Base-by-base conservation (phyloP, 2,888 invertebrate species). In the Meandrusa payeni region DNA sequence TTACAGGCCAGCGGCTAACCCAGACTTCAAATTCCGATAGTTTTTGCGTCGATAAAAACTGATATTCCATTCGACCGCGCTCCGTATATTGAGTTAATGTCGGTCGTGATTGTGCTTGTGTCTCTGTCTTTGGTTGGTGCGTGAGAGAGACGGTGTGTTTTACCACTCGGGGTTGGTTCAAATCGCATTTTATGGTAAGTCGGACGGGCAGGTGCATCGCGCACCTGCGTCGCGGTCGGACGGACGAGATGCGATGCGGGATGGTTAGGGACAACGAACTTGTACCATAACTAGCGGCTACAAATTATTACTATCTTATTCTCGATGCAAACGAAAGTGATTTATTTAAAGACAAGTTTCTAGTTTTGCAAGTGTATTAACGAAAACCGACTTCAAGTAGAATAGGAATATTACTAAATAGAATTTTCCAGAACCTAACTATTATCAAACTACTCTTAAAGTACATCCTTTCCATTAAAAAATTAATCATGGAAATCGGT, bases 101-200 rank as follows among this genome's bases (percentile, higher is more conserved):
- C 72, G 75, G 81, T 74, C 76, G 85, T 80, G 86, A 87, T 85
- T 85, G 79, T 77, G 64, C 58, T 41, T 54, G 59, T 56, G 55
- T 81, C 80, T 64, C 67, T 64, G 59, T 79, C 67, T 52, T 40
- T 45, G 43, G 33, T 32, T 50, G 45, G 61, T 49, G 69, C 62
- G 64, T 58, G 74, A 77, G 69, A 52, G 78, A 76, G 85, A 82
- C 52, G 62, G 62, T 57, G 61, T 59, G 58, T 73, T 70, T 76
- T 77, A 82, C 76, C 76, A 75, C 62, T 59, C 71, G 60, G 77
- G 78, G 76, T 78, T 72, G 76, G 75, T 75, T 78, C 64, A 69
- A 76, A 81, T 85, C 79, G 81, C 83, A 82, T 86, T 86, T 85
- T 85, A 86, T 85, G 82, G 82, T 82, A 81, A 82, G 85, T 78